Base-by-base conservation (phyloP, 2,797 vertebrate species). In the Petrocephalus sullivani region DNA sequence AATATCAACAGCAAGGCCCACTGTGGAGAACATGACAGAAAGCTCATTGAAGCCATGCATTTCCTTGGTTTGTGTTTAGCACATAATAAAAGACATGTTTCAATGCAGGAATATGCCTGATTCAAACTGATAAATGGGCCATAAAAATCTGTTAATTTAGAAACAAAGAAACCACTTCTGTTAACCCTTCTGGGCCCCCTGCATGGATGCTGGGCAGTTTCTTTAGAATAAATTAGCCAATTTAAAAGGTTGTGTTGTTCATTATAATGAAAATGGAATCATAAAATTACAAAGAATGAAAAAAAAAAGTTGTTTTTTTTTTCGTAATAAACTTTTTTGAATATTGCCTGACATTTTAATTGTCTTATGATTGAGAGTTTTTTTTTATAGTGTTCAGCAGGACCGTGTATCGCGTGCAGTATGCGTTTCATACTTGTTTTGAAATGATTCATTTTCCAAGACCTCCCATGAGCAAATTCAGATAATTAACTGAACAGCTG, bases 91-190 rank as follows among this genome's bases (percentile, higher is more conserved):
- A 41, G 58, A 23, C 28, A 21, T 51, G 4, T 49, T 83, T 84
- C 86, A 28, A 54, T 89, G 93, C 91, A 91, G 91, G 91, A 46
- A 53, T 90, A 91, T 91, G 87, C 89, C 91, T 91, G 92, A 91
- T 91, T 91, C 92, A 94, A 94, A 94, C 89, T 90, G 88, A 89
- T 93, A 92, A 91, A 92, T 90, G 82, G 91, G 89, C 82, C 93
- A 94, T 91, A 88, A 91, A 91, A 71, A 78, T 78, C 82, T 90
- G 89, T 95, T 95, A 94, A 95, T 95, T 95, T 93, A 91, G 90
- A 90, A 51, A 93, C 93, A 93, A 94, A 93, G 9, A 33, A 41
- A 53, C 49, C 49, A 16, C 3, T 54, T 28, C 82, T 21, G 7
- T 28, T 28, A 53, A 19, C 56, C 54, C 61, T 6, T 56, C 75